Evolutionary conservation across 2,797 vertebrate species (phyloP), one percentile per base, ranked within the genome.

Genomic region (Xenopus petersii): DNA sequence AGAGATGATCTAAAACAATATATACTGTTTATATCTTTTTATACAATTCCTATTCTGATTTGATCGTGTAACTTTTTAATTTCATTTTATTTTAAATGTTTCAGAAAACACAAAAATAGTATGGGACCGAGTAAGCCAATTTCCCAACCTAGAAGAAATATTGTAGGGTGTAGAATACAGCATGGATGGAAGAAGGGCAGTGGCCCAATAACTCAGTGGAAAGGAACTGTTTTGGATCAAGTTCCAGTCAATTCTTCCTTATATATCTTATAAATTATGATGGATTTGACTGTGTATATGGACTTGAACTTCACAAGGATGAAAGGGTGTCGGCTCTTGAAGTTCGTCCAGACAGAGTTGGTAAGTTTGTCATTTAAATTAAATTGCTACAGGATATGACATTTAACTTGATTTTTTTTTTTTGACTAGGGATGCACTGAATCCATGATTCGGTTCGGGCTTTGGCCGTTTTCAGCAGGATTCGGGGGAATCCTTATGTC

Each of bases 211-310:
- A 95, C 94, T 21, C 89, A 97, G 3, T 98, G 96, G 96, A 98
- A 97, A 79, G 96, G 96, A 79, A 95, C 94, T 0, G 95, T 98
- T 73, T 92, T 98, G 30, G 95, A 97, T 89, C 96, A 98, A 93
- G 97, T 98, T 80, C 96, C 95, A 42, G 96, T 98, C 80, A 98
- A 97, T 80, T 96, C 96, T 0, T 95, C 96, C 0, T 94, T 98
- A 79, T n/a, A n/a, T 98, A 97, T 86, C 93, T 98, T 84, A 98
- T 98, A 83, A 98, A 98, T 78, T 98, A 98, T 48, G 96, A 98
- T 81, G 96, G 95, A 81, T 97, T 98, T 80, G 96, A 98, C 84
- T 98, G 96, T 75, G 94, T 98, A 60, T 98, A 98, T 80, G 97
- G 96, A 86, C 91, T 98, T 91, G 97, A 98, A 91, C 94, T 98